Base-by-base conservation (phyloP, 2,797 vertebrate genomes). In the Clarias laeviceps region DNA sequence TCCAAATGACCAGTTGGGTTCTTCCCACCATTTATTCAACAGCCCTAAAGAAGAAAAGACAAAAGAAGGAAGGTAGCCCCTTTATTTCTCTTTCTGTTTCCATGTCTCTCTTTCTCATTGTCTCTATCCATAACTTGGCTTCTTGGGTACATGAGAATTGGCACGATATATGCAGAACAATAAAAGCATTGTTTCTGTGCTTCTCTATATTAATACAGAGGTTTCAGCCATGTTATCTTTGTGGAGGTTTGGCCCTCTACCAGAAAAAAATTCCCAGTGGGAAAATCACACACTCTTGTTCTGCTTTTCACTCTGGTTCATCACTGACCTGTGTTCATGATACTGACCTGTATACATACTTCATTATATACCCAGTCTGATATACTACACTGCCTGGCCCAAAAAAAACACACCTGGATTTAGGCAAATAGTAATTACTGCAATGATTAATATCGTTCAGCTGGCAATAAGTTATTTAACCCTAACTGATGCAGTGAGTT, bases 111-210 rank as follows among this genome's bases (percentile, higher is more conserved):
- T 83, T 4, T 74, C 80, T 82, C 65, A 24, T 54, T 70, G n/a
- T 83, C 50, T 84, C 64, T 72, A 73, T 83, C 45, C 64, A 50
- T 81, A 78, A 73, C 82, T 81, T 84, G 68, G 57, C 77, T 66
- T 68, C 50, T 76, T 57, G 29, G 15, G 62, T 59, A 81, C 66
- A 83, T 68, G 64, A 82, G 90, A 90, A 62, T 89, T 65, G 88
- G 91, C 90, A 84, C 91, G 89, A 90, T 87, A 89, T 85, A 68
- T 84, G 17, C 56, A 86, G 86, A 88, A 96, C 94, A 96, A 93
- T 92, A 68, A 88, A 82, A 74, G 88, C 66, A 93, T 94, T 95
- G 94, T 95, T 89, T 92, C 84, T 80, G 66, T 82, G 80, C 65
- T 79, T 72, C 87, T 88, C 86, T 86, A 82, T 87, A 91, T 91